Percentiles rank a stretch among this genome's conserved stretches.
Evolutionary conservation across 92 coral and sea anemone genomes (phyloP).

Genomic region (Phenganax stokvisi): DNA sequence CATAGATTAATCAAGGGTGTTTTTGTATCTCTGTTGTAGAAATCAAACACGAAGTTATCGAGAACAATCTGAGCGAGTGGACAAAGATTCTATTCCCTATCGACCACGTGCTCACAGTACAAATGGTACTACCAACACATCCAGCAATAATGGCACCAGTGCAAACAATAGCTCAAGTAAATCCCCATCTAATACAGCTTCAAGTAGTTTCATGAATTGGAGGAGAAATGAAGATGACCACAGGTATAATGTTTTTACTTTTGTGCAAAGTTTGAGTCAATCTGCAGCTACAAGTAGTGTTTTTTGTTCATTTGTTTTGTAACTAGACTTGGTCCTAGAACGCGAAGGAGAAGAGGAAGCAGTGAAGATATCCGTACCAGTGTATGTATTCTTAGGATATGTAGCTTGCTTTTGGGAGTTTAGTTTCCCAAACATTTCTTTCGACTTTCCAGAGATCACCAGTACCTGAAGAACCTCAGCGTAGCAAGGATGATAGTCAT

Average conservation of each 20-base stretch:
- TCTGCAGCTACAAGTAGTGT: neutral
- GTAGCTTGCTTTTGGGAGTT: neutral
- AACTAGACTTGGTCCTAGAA: constrained; percentile 45
- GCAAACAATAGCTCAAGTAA: constrained; percentile 41
- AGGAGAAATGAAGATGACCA: constrained; percentile 50
- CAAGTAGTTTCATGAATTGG: constrained; percentile 42
- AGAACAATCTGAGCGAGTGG: constrained; percentile 54
- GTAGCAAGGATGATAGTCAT: constrained; percentile 92
- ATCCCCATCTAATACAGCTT: constrained; percentile 41
- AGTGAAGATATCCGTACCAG: constrained; percentile 88
- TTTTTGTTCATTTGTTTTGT: neutral
- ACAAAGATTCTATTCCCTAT: constrained; percentile 51
- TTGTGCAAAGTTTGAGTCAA: constrained; percentile 5
- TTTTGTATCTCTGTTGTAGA: constrained; percentile 12
- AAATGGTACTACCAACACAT: constrained; percentile 46
- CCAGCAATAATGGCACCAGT: constrained; percentile 28
- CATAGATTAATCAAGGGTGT: too few species aligned
- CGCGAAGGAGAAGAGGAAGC: constrained; percentile 91
- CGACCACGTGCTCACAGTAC: constrained; percentile 60
- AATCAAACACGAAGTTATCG: constrained; percentile 53
- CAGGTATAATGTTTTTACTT: constrained; percentile 35
- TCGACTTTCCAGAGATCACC: constrained; percentile 58
- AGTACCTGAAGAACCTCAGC: constrained; percentile 76
- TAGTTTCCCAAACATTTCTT: neutral
- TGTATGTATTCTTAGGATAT: constrained; percentile 49